Evolutionary conservation across 1,140 invertebrate species (phyloP).

Genomic region (Tetramorium simillimum): DNA sequence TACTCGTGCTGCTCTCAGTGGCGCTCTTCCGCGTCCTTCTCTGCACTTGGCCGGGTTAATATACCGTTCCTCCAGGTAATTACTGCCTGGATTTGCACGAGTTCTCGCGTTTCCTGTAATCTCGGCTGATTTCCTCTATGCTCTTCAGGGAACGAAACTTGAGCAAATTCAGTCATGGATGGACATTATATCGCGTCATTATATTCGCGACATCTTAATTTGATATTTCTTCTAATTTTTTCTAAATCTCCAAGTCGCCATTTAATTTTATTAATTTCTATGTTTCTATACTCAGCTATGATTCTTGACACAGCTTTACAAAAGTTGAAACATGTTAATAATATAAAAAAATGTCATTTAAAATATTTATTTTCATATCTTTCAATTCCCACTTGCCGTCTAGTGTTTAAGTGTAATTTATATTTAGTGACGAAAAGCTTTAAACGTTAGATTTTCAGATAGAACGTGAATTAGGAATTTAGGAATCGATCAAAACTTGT

Average conservation of each 20-base stretch:
- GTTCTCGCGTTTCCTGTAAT: constrained; percentile 57
- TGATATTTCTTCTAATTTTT: background rate
- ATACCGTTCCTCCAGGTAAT: constrained; percentile 58
- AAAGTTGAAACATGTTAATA: no score
- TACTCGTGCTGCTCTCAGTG: constrained; percentile 19
- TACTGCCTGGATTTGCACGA: constrained; percentile 55
- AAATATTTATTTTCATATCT: background rate
- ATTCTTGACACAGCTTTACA: no score
- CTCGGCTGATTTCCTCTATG: constrained; percentile 18
- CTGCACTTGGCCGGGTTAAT: constrained; percentile 50
- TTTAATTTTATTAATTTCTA: no score
- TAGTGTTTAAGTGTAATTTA: background rate
- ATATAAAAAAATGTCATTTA: background rate
- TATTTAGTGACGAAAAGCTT: background rate
- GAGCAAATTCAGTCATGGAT: background rate
- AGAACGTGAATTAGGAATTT: background rate
- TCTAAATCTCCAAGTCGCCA: no score
- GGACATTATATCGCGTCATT: background rate
- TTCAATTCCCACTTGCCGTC: no score
- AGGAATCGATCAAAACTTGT: background rate
- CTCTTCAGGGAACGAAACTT: constrained; percentile 10
- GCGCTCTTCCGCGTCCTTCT: constrained; percentile 39
- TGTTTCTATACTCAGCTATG: no score
- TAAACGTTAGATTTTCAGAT: background rate
- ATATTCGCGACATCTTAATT: background rate